Evolutionary conservation across 1,140 invertebrate genomes (phyloP), one percentile per base, ranked within the genome.

Genomic region (Adelges cooleyi): DNA sequence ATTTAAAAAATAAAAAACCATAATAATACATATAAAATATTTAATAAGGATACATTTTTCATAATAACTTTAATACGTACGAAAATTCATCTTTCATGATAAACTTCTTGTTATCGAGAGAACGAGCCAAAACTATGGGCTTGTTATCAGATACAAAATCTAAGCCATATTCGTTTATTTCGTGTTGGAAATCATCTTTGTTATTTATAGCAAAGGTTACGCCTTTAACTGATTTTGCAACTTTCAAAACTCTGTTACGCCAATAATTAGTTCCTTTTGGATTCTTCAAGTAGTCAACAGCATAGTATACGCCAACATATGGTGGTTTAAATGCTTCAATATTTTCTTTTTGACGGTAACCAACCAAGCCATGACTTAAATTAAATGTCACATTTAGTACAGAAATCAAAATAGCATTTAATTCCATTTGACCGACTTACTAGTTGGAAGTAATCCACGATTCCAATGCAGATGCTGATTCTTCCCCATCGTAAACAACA

Each of bases 261-360:
- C 95, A 99, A 79, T 99, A 99, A 77, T 99, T 98, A n/a, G 95
- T 66, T 38, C 81, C 86, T 76, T 99, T 99, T 10, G 87, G 80
- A 76, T 99, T 98, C 77, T 97, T 98, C 1, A 87, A 82, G 73
- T 98, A 99, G 77, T 99, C 95, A 8, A 99, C 93, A 74, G 80
- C 82, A 75, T 88, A 99, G 75, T 94, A 98, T 23, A 89, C 95
- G 67, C 95, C 84, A 38, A 98, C 81, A 52, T 95, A 73, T 3
- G 96, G 95, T 71, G 85, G 86, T 70, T 83, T 84, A 79, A 98
- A 98, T 68, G 97, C 89, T 13, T 80, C 81, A 2, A 80, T 75
- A 72, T 93, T 93, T 66, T 92, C 89, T 70, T 86, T 82, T 27
- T 86, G 90, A 67, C 95, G 84, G 68, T 95, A 83, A 50, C 92